Evolutionary conservation across 2,797 vertebrate genomes (phyloP), one percentile per base, ranked within the genome.

Genomic region (Gymnoscopelus microlampas): DNA sequence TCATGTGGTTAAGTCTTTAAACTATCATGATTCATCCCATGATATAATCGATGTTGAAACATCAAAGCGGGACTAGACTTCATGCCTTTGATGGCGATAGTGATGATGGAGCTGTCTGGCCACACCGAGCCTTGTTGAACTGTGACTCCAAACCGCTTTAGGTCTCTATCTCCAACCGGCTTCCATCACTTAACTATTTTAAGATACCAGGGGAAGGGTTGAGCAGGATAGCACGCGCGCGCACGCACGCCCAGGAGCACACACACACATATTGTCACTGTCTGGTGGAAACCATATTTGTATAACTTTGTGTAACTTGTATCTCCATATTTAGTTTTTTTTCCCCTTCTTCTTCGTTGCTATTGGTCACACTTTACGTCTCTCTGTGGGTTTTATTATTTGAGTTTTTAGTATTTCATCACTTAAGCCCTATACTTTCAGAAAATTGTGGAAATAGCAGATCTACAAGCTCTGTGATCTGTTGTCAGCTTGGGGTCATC

Each of bases 121-220:
- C 79, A 92, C 81, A 89, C 64, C 67, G 76, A 64, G 69, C 67
- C 81, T 80, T 84, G 86, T 82, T 92, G 93, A 94, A 90, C 90
- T 87, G 84, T 93, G 91, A 92, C 84, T 83, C 86, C 53, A 76
- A 87, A 81, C 71, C 77, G 73, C 84, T 84, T 83, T 54, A 81
- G 80, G 86, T 83, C 86, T 80, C 84, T 90, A 92, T 91, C 89
- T 89, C 71, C 74, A 73, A 71, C 56, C n/a, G 65, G 73, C 89
- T 89, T 91, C 90, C 87, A 88, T 89, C 90, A 90, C 92, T 90
- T 72, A 63, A 90, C 93, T 93, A 93, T 95, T 94, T 93, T 90
- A 90, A 94, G 94, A 93, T 91, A 92, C 78, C 56, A 39, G 50
- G 50, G 71, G 62, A 78, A 66, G 56, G 19, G 60, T 63, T 24